Base-by-base conservation (phyloP, 2,888 invertebrate species). In the Busseola fusca region DNA sequence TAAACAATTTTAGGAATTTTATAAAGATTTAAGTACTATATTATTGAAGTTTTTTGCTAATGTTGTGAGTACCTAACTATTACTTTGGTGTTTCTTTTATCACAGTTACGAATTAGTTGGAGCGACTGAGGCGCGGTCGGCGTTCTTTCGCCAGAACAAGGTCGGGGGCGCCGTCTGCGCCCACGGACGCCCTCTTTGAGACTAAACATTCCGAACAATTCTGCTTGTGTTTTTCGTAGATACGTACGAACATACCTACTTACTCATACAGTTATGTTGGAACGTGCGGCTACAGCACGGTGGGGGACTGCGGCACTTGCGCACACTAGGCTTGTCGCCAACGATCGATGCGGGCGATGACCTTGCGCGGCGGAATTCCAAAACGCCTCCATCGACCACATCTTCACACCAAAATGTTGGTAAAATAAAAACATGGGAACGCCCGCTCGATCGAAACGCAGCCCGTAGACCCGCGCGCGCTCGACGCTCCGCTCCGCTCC, bases 331-430 rank as follows among this genome's bases (percentile, higher is more conserved):
- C 87, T 86, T 87, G 87, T 87, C 87, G 80, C 81, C 82, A 80
- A 78, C 89, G 91, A 93, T 93, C 93, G 90, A 93, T 93, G 89
- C 87, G 92, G 91, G 74, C 92, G 89, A 88, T 88, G 92, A 93
- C 91, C 93, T 91, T 92, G 93, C 93, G 93, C 92, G 82, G 80
- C 84, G 82, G 71, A 77, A 78, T 78, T 40, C 65, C 75, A 72
- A 76, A 56, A 67, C 60, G 70, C 60, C 52, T 69, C 72, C 50
- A 65, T 62, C 62, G 25, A 71, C 67, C 59, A 42, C 71, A 72
- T 81, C 78, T 76, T 79, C 58, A 70, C 68, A 73, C 78, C 73
- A 81, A 85, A 84, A 69, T 80, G 79, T 74, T 56, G 74, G 64
- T 16, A 73, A 80, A n/a, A n/a, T n/a, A n/a, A n/a, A n/a, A n/a